A percentile compares a stretch with the other conserved stretches of the same genome.
phyloP scores from a whole-genome alignment of 2,888 invertebrate genomes.

The Platycheirus albimanus region DNA sequence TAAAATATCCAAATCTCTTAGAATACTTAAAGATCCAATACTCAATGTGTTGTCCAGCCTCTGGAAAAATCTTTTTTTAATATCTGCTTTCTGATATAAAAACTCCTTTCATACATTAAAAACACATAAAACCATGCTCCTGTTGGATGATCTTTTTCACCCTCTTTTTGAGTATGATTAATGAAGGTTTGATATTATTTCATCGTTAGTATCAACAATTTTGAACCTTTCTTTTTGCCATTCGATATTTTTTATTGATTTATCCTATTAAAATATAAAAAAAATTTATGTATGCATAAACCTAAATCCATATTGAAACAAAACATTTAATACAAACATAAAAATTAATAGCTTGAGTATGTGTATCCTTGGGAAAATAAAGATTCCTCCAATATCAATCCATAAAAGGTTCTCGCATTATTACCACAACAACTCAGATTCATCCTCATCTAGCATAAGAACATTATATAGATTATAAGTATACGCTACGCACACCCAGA shows the following conservation, averaged over 20 bases:
- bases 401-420: not conserved
- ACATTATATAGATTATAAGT: not conserved
- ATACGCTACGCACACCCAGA: constrained; percentile 1
- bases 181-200: not conserved
- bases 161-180: not conserved
- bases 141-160: not conserved
- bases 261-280: not conserved
- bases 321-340: not conserved
- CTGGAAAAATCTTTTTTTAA: no score
- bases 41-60: no score
- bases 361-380: not conserved
- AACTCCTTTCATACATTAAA: not conserved
- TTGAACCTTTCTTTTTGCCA: not conserved
- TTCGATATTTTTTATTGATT: not conserved
- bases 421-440: not conserved
- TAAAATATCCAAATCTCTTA: no score
- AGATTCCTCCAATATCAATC: not conserved
- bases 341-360: not conserved
- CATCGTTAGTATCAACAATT: not conserved
- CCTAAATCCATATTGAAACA: not conserved
- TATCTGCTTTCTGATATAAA: no score
- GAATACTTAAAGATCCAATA: no score
- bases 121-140: not conserved
- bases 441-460: not conserved
- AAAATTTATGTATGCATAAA: not conserved